Percentiles rank a stretch among this genome's conserved stretches.
phyloP scores from a whole-genome alignment of 2,113 vertebrate species.

The Pygoscelis adeliae region DNA sequence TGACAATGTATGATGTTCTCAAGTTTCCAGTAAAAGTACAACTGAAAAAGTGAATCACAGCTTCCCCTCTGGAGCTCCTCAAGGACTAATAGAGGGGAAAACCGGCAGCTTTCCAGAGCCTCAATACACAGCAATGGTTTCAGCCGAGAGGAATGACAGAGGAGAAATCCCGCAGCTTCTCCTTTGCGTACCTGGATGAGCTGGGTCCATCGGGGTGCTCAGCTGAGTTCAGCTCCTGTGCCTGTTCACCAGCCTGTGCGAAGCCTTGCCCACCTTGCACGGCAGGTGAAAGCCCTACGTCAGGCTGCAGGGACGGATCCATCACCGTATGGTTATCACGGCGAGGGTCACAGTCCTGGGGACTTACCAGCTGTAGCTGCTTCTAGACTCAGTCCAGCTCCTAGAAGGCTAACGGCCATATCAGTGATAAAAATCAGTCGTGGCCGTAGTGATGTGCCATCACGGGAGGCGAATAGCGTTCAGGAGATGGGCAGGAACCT shows the following conservation, averaged over 20 bases:
- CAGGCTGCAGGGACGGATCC: neutral
- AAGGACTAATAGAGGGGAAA: neutral
- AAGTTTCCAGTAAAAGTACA: slow-evolving; percentile 47
- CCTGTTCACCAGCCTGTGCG: neutral
- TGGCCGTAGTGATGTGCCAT: accelerated
- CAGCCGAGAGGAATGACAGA: neutral
- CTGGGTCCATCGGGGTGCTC: accelerated
- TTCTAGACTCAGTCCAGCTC: neutral
- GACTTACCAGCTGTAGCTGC: neutral
- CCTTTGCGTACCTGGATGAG: accelerated
- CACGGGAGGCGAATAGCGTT: accelerated
- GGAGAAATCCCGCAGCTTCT: neutral
- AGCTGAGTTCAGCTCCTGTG: neutral
- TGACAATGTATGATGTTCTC: slow-evolving; percentile 1
- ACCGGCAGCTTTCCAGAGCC: neutral
- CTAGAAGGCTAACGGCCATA: neutral
- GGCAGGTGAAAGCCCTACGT: accelerated
- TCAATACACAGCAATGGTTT: neutral
- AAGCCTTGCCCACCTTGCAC: neutral
- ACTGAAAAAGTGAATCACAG: slow-evolving; percentile 60
- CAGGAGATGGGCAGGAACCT: neutral
- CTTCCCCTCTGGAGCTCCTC: slow-evolving; percentile 16
- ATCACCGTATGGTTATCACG: accelerated
- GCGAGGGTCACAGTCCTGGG: neutral
- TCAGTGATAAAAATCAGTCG: neutral